Base-by-base conservation (phyloP, 2,888 invertebrate species). In the Timema podura region DNA sequence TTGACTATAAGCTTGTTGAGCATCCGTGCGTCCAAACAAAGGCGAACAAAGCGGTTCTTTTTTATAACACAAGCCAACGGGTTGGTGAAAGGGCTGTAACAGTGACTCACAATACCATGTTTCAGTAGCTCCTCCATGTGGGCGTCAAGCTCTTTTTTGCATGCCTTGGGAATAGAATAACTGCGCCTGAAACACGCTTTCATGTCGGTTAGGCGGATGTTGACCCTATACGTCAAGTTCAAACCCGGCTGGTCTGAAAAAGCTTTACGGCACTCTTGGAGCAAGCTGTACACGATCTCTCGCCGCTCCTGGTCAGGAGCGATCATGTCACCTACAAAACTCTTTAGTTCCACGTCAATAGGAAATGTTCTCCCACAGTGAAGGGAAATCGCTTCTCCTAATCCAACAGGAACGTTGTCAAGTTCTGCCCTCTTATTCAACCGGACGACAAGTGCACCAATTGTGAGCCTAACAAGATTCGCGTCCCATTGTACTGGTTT, bases 1-100 rank as follows among this genome's bases (percentile, higher is more conserved):
- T 67, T 68, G 44, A 67, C 64, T 69, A 72, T 74, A 16, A 64
- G 48, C 10, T 16, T 49, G 65, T 76, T 76, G 2, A 76, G 59
- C 54, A 51, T 9, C 10, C 61, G 3, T 9, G 61, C 16, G 13
- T 30, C 44, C 7, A 61, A 13, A 44, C 8, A 61, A 13, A 74
- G 54, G 10, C 75, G 64, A 6, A 74, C 72, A 10, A 51, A 49
- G 6, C 65, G 68, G 61, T 72, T 72, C 47, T 72, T 71, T 65
- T 75, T 75, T 7, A 72, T 30, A 7, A 72, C 68, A 47, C 67
- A 67, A 5, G 45, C 61, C 30, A 61, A 45, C 6, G 0, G 30
- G 45, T n/a, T 61, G 5, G 57, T 1, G 3, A 45, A 61, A 16
- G 30, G 44, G 45, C 61, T 61, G 9, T 5, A 30, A 11, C 45